Evolutionary conservation across 2,113 vertebrate genomes (phyloP), one percentile per base, ranked within the genome.

Genomic region (Salvelinus sp.): DNA sequence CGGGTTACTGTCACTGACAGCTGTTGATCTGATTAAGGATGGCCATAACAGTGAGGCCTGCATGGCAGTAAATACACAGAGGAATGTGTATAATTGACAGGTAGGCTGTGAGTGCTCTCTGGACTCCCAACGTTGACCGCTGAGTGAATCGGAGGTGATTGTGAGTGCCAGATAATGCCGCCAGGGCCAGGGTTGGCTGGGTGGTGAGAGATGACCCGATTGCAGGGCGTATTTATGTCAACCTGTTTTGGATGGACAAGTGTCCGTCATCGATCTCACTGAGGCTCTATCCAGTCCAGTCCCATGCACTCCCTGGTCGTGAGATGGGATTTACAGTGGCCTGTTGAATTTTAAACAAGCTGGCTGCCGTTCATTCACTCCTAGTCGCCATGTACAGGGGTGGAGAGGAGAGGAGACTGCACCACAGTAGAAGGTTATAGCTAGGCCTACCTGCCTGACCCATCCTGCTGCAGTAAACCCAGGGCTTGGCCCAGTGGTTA

Each of bases 281-380:
- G 22, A 30, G 30, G 9, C 38, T 71, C 71, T 72, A 75, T 70
- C 78, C 76, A 76, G 63, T 58, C 69, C 81, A 54, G 79, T 18
- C 38, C 76, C 62, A 47, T 54, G 33, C 22, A 13, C 28, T 50
- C 22, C 44, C 71, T 62, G 75, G 64, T 58, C 84, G 83, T 83
- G 58, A 74, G 80, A 82, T 60, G 78, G 76, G 66, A 75, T 82
- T 82, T 62, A 78, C 75, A 58, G 81, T 74, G 80, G 82, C 81
- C 79, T 83, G 82, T 79, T 85, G 84, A 88, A 90, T 90, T 90
- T 88, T 85, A 86, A 91, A 87, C 80, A 84, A 65, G 64, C 75
- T 48, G 48, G 47, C 16, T n/a, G 47, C 48, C 22, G 27, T 63
- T 67, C 62, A 76, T 70, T 0, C 44, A 66, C 22, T 23, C 22